Conservation (phyloP, 2,113 vertebrate genomes). For the Sterna hirundo region DNA sequence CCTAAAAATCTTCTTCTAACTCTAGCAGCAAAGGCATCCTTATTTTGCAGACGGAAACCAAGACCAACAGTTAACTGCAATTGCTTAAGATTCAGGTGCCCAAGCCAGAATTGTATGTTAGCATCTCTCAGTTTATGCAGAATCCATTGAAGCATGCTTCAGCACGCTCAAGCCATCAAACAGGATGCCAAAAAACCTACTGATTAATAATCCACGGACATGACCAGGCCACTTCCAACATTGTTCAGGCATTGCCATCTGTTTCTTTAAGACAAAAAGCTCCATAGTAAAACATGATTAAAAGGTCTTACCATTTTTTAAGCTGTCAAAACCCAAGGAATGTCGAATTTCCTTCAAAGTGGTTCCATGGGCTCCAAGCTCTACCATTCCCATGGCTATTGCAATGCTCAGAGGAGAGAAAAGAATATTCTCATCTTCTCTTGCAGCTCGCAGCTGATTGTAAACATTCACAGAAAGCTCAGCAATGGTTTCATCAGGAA, state of each 20-base stretch:
- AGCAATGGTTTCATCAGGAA: conserved; percentile 84
- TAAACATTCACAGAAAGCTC: conserved; percentile 93
- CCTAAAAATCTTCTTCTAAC: neutral
- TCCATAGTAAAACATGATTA: neutral
- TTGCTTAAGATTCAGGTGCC: neutral
- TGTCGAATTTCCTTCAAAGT: conserved; percentile 91
- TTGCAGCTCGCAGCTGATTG: conserved; percentile 84
- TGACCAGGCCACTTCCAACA: neutral
- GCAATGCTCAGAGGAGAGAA: conserved; percentile 92
- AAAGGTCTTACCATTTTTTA: conserved; percentile 82
- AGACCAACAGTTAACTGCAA: neutral
- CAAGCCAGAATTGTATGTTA: neutral
- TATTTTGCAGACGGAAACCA: neutral
- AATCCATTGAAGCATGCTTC: neutral
- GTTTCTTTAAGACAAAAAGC: neutral
- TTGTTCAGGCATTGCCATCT: neutral
- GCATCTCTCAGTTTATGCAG: neutral
- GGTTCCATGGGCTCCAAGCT: conserved; percentile 89
- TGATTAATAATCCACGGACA: neutral
- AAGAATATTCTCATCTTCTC: conserved; percentile 92
- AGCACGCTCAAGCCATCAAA: neutral
- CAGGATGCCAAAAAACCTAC: neutral
- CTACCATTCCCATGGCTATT: conserved; percentile 91
- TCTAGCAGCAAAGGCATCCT: neutral
- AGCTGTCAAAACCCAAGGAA: conserved; percentile 84